Evolutionary conservation across 2,113 vertebrate species (phyloP).

Genomic region (Elephas maximus): DNA sequence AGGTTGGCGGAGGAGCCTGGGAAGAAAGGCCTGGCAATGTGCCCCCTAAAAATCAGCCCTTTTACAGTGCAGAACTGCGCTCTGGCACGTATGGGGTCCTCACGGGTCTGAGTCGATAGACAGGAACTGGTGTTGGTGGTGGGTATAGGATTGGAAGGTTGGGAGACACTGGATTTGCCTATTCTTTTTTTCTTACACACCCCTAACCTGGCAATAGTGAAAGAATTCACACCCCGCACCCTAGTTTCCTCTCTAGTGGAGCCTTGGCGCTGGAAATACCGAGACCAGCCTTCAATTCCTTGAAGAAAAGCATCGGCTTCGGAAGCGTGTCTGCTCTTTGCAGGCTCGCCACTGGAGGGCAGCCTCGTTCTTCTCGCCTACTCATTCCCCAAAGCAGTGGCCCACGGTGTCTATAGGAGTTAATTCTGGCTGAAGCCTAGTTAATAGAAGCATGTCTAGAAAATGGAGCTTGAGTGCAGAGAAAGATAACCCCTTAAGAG

Average conservation of each 20-base stretch:
- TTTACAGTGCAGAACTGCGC: too few relatives aligned
- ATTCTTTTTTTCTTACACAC: not conserved
- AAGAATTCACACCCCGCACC: not conserved
- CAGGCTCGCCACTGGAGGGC: conserved; percentile 35
- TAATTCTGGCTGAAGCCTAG: not conserved
- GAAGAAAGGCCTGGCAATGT: too few relatives aligned
- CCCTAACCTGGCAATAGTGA: not conserved
- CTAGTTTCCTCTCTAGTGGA: not conserved
- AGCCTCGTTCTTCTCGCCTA: not conserved
- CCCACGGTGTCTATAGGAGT: not conserved
- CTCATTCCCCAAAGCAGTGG: not conserved
- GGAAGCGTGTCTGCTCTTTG: not conserved
- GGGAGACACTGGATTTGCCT: not conserved
- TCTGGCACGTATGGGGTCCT: not conserved
- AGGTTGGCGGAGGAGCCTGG: too few relatives aligned
- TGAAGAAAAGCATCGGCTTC: too few relatives aligned
- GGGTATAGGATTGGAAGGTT: not conserved
- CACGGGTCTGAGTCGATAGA: too few relatives aligned
- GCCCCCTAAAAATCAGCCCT: too few relatives aligned
- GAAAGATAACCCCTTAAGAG: not conserved
- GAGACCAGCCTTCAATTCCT: not conserved
- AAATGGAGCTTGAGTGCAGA: not conserved
- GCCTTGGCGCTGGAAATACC: not conserved
- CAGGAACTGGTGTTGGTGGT: not conserved
- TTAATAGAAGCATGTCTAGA: not conserved